A percentile compares a stretch with the other conserved stretches of the same genome.
Conservation (phyloP, 2,888 invertebrate genomes). For the Hetaerina titia region DNA sequence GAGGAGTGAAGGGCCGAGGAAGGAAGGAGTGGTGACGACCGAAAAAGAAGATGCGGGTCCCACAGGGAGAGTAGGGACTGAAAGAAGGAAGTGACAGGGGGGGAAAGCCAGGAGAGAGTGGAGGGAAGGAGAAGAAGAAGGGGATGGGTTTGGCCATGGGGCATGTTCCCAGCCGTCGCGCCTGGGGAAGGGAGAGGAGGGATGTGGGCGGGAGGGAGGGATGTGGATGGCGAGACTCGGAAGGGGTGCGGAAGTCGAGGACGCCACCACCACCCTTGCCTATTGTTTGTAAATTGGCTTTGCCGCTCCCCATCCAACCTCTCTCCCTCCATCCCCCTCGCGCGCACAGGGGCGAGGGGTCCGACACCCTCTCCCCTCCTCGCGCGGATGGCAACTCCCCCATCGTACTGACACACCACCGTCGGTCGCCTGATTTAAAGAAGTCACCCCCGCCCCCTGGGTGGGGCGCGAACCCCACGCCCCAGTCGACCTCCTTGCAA, state of each 20-base stretch:
- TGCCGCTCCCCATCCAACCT: not conserved
- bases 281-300: conserved; percentile 64
- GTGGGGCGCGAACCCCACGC: not conserved
- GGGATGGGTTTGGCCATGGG: conserved; percentile 39
- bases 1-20: too few species aligned
- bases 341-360: not conserved
- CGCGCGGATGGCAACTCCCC: not conserved
- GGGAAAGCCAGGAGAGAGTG: not conserved
- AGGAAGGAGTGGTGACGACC: not conserved
- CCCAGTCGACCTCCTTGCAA: not conserved
- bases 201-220: not conserved
- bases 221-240: not conserved
- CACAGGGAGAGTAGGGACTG: not conserved
- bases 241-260: conserved; percentile 61
- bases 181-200: not conserved
- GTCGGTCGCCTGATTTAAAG: conserved; percentile 5
- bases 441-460: not conserved
- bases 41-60: not conserved
- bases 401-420: not conserved
- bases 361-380: not conserved
- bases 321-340: not conserved
- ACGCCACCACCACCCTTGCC: conserved; percentile 42
- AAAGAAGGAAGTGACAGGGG: not conserved
- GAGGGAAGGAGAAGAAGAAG: not conserved
- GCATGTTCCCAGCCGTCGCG: conserved; percentile 31